Evolutionary conservation across 2,113 vertebrate genomes (phyloP), one percentile per base, ranked within the genome.

Genomic region (Gopherus evgoodei): DNA sequence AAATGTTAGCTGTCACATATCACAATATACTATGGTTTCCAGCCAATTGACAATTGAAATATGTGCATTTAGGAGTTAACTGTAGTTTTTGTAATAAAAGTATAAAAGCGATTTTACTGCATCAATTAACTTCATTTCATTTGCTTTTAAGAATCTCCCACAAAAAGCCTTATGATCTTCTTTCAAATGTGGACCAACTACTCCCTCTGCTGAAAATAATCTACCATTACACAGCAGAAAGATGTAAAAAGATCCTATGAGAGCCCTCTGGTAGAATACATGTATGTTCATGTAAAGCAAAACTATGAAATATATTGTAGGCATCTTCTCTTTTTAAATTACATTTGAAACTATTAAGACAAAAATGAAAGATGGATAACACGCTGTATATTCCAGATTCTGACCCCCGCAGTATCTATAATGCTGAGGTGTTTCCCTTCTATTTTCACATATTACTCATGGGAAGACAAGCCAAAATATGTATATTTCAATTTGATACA

Each of bases 161-260:
- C 82, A 80, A 80, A 95, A 88, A 86, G 52, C 29, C 1, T 12
- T 11, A 8, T 8, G 81, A 3, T 50, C 1, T 1, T 49, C 52
- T 91, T 89, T 22, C 75, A 97, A 98, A 97, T 65, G 11, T 81
- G 94, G 95, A 91, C 49, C 96, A 94, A 98, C 35, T 84, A 82
- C 94, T 94, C 98, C 98, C 98, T 97, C 98, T 98, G 91, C 90
- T 91, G 97, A 89, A 94, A 93, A 53, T 24, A 80, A 29, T 0
- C 2, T 31, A 52, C 12, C 69, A 93, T 89, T 97, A 95, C 90
- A 95, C 2, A 8, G 56, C n/a, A 72, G 4, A 69, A 90, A 90
- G 87, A 92, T 22, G 88, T 53, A 27, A 54, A n/a, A 27, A 80
- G 78, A 79, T 56, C 81, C 75, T 81, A 19, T 31, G 31, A 75